Evolutionary conservation across 2,797 vertebrate species (phyloP).

Genomic region (Sebastes matsubarae): DNA sequence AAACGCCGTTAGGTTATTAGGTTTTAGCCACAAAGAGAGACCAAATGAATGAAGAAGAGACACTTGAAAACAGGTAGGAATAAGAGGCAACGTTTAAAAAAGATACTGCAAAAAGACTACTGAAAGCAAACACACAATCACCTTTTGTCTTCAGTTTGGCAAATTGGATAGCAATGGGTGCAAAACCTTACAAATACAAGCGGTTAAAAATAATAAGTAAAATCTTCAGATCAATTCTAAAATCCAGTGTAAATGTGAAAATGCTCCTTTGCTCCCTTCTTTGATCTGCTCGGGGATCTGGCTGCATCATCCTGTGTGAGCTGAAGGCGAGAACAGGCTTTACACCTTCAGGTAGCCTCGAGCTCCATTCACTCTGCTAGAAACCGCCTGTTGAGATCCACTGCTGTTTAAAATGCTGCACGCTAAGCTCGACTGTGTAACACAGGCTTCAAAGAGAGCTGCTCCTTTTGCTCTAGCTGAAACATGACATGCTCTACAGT

Average conservation of each 20-base stretch:
- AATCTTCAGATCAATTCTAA: background rate
- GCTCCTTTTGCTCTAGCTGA: constrained; percentile 42
- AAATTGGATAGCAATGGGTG: background rate
- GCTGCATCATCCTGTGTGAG: constrained; percentile 27
- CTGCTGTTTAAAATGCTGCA: constrained; percentile 66
- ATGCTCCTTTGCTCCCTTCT: background rate
- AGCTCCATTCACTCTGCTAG: constrained; percentile 39
- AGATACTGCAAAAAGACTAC: background rate
- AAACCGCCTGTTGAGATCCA: constrained; percentile 54
- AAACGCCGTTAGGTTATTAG: background rate
- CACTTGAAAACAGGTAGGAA: background rate
- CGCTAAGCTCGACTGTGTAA: constrained; percentile 53
- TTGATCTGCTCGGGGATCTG: constrained; percentile 35
- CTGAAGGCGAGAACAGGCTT: constrained; percentile 47
- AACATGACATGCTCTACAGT: background rate
- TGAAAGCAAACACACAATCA: background rate
- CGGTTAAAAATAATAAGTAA: background rate
- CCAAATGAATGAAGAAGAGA: background rate
- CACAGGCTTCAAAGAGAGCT: constrained; percentile 52
- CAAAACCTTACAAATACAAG: background rate
- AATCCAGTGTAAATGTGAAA: constrained; percentile 16
- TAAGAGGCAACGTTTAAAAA: background rate
- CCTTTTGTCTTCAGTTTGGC: background rate
- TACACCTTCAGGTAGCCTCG: constrained; percentile 42
- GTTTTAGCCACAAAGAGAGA: background rate